A percentile compares a stretch with the other conserved stretches of the same genome.
Evolutionary conservation across 2,113 vertebrate genomes (phyloP).

Genomic region (Syngnathus typhle): DNA sequence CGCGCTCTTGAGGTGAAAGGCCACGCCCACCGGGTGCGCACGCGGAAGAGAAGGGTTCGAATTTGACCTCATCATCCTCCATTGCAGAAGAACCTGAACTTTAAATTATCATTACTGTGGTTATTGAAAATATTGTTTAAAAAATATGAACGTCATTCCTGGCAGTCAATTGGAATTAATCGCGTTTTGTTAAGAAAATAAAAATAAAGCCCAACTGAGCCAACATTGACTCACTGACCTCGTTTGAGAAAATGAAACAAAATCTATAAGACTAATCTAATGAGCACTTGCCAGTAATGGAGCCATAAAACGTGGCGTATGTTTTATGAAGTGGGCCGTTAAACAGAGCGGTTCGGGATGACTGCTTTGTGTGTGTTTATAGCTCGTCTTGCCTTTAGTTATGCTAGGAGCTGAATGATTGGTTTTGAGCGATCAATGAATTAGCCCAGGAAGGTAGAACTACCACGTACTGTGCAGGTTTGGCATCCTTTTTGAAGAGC

Average conservation of each 20-base stretch:
- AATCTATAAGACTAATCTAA: not conserved
- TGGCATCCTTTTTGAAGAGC: slow-evolving; percentile 8
- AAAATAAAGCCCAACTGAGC: not conserved
- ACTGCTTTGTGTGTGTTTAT: slow-evolving; percentile 42
- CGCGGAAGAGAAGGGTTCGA: slow-evolving; percentile 1
- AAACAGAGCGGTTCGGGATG: slow-evolving; percentile 21
- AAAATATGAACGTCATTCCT: not conserved
- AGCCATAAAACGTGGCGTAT: slow-evolving; percentile 28
- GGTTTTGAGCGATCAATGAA: slow-evolving; percentile 33
- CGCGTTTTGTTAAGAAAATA: no score
- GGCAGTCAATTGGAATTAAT: not conserved
- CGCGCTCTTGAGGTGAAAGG: slow-evolving; percentile 15
- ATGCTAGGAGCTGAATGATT: slow-evolving; percentile 25
- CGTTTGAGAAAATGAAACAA: not conserved
- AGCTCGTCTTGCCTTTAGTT: slow-evolving; percentile 3
- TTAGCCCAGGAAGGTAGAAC: slow-evolving; percentile 32
- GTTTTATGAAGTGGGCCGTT: slow-evolving; percentile 29
- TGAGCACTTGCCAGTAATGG: slow-evolving; percentile 36
- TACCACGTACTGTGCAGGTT: slow-evolving; percentile 13
- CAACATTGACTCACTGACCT: not conserved
- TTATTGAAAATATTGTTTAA: not conserved
- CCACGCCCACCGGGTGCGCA: slow-evolving; percentile 53
- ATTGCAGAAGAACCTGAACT: not conserved
- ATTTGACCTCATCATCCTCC: not conserved
- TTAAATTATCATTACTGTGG: not conserved